phyloP scores from a whole-genome alignment of 2,797 vertebrate species.

The Ptychadena robeensis region DNA sequence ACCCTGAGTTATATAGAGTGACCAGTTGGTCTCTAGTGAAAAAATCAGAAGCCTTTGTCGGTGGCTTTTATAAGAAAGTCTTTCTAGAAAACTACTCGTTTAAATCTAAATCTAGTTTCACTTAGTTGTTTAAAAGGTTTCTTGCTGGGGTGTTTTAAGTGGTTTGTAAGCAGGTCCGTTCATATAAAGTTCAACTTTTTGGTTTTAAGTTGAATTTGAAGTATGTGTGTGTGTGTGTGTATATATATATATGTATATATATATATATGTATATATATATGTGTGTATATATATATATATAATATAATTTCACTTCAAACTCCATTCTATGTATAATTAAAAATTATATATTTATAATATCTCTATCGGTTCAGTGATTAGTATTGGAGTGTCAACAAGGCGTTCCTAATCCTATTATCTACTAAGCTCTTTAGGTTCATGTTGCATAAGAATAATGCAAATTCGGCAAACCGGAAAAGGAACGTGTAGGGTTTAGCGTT shows the following conservation, averaged over 20 bases:
- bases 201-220: background rate
- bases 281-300: background rate
- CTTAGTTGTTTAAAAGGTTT: too few relatives aligned
- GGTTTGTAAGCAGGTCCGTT: background rate
- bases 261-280: background rate
- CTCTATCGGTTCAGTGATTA: background rate
- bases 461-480: constrained; percentile 1
- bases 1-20: too few relatives aligned
- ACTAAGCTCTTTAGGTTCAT: constrained; percentile 44
- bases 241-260: too few relatives aligned
- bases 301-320: background rate
- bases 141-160: too few relatives aligned
- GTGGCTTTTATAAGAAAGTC: too few relatives aligned
- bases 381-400: constrained; percentile 6
- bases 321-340: too few relatives aligned
- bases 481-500: background rate
- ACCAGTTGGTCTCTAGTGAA: background rate
- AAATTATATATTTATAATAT: background rate
- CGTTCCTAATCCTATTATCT: constrained; percentile 38
- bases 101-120: background rate
- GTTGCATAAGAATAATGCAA: constrained; percentile 24
- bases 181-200: constrained; percentile 1
- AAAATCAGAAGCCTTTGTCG: too few relatives aligned
- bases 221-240: too few relatives aligned
- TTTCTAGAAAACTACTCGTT: too few relatives aligned